Base-by-base conservation (phyloP, 2,888 invertebrate genomes). In the Apodemia zela region DNA sequence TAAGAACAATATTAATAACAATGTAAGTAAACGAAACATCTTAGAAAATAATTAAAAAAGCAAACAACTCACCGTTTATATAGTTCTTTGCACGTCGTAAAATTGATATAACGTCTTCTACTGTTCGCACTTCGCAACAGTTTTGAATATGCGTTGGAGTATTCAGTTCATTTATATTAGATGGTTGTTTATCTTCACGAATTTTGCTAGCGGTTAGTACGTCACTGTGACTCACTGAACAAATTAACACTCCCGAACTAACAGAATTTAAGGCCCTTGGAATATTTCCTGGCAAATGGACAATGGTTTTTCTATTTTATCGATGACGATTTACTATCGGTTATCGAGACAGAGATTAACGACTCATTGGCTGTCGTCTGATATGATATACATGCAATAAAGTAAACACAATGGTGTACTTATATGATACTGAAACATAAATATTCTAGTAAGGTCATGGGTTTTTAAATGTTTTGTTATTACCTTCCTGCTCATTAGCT, bases 141-240 rank as follows among this genome's bases (percentile, higher is more conserved):
- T 47, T 60, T 47, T 60, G 60, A 47, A 18, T 42, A 8, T 60
- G 25, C 21, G 45, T 47, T 11, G 15, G 1, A 7, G 10, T 21
- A 4, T 21, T 25, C 51, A 11, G 63, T 64, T 60, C 63, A 59
- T 66, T 71, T 69, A 71, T 72, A 71, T 68, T 63, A 59, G 59
- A 59, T 49, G 61, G 18, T 63, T 61, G 57, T 66, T 69, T 70
- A 72, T 72, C 71, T 67, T 59, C 61, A 61, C 21, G 33, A 57
- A 65, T 61, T 62, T 42, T 61, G 54, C 21, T 54, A 63, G 65
- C 62, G 65, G 57, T 59, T 49, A 35, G 45, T 59, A 68, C 70
- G 72, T 71, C 68, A 70, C 54, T 54, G 33, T 72, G 71, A 71
- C 58, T 72, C 72, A 71, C 59, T 57, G 49, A 64, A 63, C 63